phyloP scores from a whole-genome alignment of 2,888 invertebrate genomes.

The Drosophila seclusa region DNA sequence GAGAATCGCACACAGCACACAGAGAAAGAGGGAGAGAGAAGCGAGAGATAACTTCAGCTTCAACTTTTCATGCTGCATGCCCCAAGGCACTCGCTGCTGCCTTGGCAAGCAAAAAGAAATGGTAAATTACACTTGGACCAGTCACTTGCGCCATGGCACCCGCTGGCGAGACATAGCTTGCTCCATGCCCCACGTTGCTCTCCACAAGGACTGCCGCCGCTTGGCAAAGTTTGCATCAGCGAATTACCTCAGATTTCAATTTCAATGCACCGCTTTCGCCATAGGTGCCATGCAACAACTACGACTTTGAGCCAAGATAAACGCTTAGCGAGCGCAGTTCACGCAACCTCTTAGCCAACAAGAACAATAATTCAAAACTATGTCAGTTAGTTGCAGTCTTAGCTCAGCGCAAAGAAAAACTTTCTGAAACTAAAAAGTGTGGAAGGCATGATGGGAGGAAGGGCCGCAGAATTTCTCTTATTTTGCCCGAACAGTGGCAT shows the following conservation, averaged over 20 bases:
- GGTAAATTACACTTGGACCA: conserved; percentile 71
- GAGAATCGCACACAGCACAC: not conserved
- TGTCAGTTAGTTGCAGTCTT: conserved; percentile 59
- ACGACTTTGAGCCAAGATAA: conserved; percentile 53
- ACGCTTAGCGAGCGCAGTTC: conserved; percentile 26
- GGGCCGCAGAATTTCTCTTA: conserved; percentile 48
- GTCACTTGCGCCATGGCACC: conserved; percentile 23
- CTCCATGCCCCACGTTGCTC: conserved; percentile 21
- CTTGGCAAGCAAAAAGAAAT: conserved; percentile 59
- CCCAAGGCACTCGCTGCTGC: conserved; percentile 19
- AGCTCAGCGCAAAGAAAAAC: conserved; percentile 52
- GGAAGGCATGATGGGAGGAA: not conserved
- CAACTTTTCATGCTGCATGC: conserved; percentile 47
- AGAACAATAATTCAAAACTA: conserved; percentile 37
- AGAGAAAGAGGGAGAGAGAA: not conserved
- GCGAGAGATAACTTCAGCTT: conserved; percentile 32
- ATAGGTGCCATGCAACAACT: conserved; percentile 35
- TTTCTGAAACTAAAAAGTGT: conserved; percentile 55
- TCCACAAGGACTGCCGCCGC: conserved; percentile 16
- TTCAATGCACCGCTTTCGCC: conserved; percentile 58
- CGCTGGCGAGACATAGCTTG: conserved; percentile 46
- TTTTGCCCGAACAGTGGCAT: conserved; percentile 56
- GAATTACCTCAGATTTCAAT: conserved; percentile 66
- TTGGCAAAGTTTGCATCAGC: conserved; percentile 55
- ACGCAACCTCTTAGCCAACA: conserved; percentile 36